Base-by-base conservation (phyloP, 2,888 invertebrate species). In the Agrotis puta region DNA sequence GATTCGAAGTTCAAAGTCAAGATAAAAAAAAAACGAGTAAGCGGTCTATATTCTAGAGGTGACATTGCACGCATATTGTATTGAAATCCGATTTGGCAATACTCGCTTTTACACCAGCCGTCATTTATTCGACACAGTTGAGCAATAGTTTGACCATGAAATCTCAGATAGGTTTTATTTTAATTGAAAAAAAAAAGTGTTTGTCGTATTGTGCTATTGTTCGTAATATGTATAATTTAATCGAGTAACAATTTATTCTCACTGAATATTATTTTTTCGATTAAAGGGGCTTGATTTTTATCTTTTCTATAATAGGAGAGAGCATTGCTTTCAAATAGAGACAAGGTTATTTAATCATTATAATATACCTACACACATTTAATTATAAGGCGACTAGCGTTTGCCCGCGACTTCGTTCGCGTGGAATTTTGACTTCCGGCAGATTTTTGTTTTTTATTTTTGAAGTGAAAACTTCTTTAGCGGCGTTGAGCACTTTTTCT, bases 21-120 rank as follows among this genome's bases (percentile, higher is more conserved):
- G 24, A 18, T 6, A 47, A 43, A 45, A 47, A 43, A 45, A 61
- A 69, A 64, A 22, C 18, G 47, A 62, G 16, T 33, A 39, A 79
- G 20, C n/a, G 3, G 6, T 39, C 22, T 14, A n/a, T n/a, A 53
- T 5, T 16, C 0, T 47, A n/a, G 33, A 47, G 24, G 45, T 58
- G 53, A 62, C 70, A 81, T 70, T 76, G 64, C 64, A 47, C 58
- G 62, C 59, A 64, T 80, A 56, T 11, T 68, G 2, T 3, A 63
- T 33, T 54, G 47, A 71, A 77, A 77, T 68, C 22, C 27, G 43
- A 79, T 78, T 82, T 24, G 5, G 69, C 63, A 80, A 80, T 48
- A 43, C 11, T 51, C 18, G 5, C 24, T 51, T 64, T 61, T 24
- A 48, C 56, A 65, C 65, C 16, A 62, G 16, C 61, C 24, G 47